Conservation (phyloP, 2,113 vertebrate genomes). For the Muntiacus muntjak region DNA sequence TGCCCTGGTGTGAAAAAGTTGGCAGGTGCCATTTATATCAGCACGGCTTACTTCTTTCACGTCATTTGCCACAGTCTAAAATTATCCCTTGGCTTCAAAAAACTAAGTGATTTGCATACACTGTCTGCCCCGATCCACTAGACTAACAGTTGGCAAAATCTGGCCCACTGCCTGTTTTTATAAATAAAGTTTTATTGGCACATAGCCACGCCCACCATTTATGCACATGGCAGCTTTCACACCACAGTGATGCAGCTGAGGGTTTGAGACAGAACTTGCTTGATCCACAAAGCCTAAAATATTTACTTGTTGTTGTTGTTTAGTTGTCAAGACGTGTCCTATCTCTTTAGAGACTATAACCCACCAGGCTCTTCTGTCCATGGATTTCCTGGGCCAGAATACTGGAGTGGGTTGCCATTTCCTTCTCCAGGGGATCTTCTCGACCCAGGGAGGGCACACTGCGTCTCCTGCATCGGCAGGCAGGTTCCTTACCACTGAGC, state of each 20-base stretch:
- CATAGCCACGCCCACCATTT: rapidly evolving
- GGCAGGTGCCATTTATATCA: neutral
- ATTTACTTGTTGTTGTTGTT: neutral
- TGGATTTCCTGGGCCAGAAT: neutral
- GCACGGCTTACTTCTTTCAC: rapidly evolving
- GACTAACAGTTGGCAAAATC: neutral
- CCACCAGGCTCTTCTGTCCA: neutral
- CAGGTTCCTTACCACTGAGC: neutral
- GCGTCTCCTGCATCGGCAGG: neutral
- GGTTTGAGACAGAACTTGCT: neutral
- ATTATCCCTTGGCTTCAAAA: neutral
- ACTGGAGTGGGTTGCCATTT: neutral
- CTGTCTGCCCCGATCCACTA: neutral
- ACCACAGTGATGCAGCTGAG: neutral
- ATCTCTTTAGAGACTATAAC: neutral
- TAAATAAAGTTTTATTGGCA: constrained; percentile 42
- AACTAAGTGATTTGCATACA: neutral
- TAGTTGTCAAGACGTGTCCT: neutral
- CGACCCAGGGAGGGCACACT: neutral
- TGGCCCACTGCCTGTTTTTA: neutral
- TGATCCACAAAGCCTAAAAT: neutral
- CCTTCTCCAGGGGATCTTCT: neutral
- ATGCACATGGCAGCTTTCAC: neutral
- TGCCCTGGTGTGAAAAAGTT: neutral
- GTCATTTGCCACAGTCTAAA: neutral